Evolutionary conservation across 2,113 vertebrate genomes (phyloP), one percentile per base, ranked within the genome.

Genomic region (Rana temporaria): DNA sequence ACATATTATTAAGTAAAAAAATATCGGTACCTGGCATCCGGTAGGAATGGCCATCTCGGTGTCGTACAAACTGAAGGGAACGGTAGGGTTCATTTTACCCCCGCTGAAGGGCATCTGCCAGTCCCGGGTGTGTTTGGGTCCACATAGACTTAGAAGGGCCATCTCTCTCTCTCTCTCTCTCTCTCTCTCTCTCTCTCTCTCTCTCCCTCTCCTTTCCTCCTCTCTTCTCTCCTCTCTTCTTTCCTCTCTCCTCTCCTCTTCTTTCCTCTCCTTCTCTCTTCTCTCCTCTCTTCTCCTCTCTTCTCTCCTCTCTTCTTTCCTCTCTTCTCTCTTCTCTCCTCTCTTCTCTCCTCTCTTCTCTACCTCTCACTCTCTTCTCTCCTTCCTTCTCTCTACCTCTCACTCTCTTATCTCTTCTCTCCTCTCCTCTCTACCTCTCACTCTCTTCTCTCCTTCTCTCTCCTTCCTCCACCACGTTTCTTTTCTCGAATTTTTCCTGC

Each of bases 131-230:
- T 55, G 18, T 11, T 69, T 15, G 8, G 69, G 48, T 26, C 79
- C 79, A 57, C 69, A 82, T 0, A 82, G 8, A 0, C 20, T 14
- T 26, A 74, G 79, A 7, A 82, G 79, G 11, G 79, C 79, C 79
- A 82, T 82, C 12, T 55, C 16, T 32, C 9, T 2, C 18, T 12
- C 17, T 1, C 19, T 3, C 18, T 48, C 18, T 12, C 26, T 14
- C 8, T 12, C 48, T 19, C 0, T 32, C 55, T 4, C 26, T 8
- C 6, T 38, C 32, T 38, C 55, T 59, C 1, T 59, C 6, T 16
- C 18, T 17, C 5, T 56, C 20, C 12, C 16, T 30, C 15, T n/a
- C n/a, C n/a, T n/a, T n/a, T n/a, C n/a, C n/a, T n/a, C 12, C 8
- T 55, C 22, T 17, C 2, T 9, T 38, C 15, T 30, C 26, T 30